Evolutionary conservation across 2,888 invertebrate species (phyloP).

Genomic region (Anaspis maculata): DNA sequence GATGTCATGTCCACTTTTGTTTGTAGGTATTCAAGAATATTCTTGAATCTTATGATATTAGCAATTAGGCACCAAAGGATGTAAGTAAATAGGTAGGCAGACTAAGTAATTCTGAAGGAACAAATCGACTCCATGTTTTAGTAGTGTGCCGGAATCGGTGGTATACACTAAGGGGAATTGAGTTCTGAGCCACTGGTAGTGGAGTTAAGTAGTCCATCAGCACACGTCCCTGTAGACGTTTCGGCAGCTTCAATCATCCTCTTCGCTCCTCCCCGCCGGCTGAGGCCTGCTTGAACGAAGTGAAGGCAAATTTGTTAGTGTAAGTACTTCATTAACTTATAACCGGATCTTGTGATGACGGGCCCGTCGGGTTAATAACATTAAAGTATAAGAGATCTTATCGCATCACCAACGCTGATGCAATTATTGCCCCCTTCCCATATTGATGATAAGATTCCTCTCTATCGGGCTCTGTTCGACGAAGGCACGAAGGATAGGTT

Average conservation of each 20-base stretch:
- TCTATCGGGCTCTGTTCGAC: not conserved
- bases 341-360: slow-evolving; percentile 19
- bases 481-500: too few relatives aligned
- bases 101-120: too few relatives aligned
- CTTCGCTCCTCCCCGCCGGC: too few relatives aligned
- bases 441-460: not conserved
- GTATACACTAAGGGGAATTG: slow-evolving; percentile 14
- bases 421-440: slow-evolving; percentile 15
- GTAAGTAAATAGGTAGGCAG: slow-evolving; percentile 3
- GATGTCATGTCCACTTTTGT: too few relatives aligned
- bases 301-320: slow-evolving; percentile 24
- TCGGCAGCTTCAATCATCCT: slow-evolving; percentile 14
- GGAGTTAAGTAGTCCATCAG: slow-evolving; percentile 18
- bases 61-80: too few relatives aligned
- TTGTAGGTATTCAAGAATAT: too few relatives aligned
- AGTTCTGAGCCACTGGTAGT: slow-evolving; percentile 16
- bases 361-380: slow-evolving; percentile 16
- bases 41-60: too few relatives aligned
- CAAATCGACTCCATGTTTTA: too few relatives aligned
- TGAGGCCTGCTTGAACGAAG: slow-evolving; percentile 12
- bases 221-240: slow-evolving; percentile 10
- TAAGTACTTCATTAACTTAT: slow-evolving; percentile 27
- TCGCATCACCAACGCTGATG: slow-evolving; percentile 15
- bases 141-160: slow-evolving; percentile 13
- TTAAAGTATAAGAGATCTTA: slow-evolving; percentile 20